Percentiles rank a stretch among this genome's conserved stretches.
Evolutionary conservation across 2,888 invertebrate species (phyloP).

Genomic region (Drosophila paracracens): DNA sequence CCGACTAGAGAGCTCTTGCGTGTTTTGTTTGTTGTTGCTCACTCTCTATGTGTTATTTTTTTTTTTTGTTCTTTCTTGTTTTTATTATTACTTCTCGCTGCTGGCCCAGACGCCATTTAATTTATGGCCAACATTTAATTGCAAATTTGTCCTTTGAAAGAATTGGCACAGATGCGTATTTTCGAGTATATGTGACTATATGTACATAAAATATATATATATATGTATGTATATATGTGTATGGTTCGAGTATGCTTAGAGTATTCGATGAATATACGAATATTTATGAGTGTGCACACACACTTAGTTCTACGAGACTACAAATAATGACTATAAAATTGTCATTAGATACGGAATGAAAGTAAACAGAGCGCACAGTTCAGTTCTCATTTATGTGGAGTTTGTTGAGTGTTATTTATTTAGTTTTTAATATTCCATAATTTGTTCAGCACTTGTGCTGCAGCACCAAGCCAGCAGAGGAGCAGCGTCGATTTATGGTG

Average conservation of each 20-base stretch:
- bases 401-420: conserved; percentile 7
- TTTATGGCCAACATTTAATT: conserved; percentile 72
- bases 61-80: neutral
- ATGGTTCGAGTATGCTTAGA: neutral
- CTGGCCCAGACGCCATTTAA: conserved; percentile 60
- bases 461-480: neutral
- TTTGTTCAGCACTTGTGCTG: conserved; percentile 46
- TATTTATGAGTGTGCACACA: conserved; percentile 2
- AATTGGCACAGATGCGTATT: conserved; percentile 53
- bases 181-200: neutral
- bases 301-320: conserved; percentile 11
- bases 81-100: conserved; percentile 24
- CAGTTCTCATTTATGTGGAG: conserved; percentile 3
- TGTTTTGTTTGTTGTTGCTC: conserved; percentile 4
- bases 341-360: conserved; percentile 68
- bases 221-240: neutral
- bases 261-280: neutral
- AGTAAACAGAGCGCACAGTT: conserved; percentile 64
- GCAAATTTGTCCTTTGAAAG: conserved; percentile 61
- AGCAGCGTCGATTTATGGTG: conserved; percentile 40
- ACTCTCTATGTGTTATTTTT: neutral
- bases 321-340: conserved; percentile 72
- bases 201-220: neutral
- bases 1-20: neutral
- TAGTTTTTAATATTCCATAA: conserved; percentile 48